Evolutionary conservation across 1,140 invertebrate genomes (phyloP).

Genomic region (Achroia grisella): DNA sequence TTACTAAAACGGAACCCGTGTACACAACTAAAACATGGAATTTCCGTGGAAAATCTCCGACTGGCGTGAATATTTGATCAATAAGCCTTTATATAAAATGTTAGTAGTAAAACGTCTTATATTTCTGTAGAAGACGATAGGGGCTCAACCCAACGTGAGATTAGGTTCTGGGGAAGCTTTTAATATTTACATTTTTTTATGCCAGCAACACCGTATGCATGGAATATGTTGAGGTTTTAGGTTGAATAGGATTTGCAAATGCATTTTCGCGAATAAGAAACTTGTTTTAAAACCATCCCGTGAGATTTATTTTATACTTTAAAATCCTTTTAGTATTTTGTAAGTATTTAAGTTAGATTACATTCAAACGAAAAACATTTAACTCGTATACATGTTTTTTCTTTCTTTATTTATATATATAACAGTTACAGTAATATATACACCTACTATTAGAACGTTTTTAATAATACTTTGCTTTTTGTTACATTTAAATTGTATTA

Average conservation of each 20-base stretch:
- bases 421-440: no score
- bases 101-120: conserved; percentile 4
- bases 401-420: no score
- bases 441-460: no score
- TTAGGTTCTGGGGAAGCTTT: conserved; percentile 4
- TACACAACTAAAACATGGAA: not conserved
- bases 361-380: no score
- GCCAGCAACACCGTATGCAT: conserved; percentile 2
- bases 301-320: no score
- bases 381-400: no score
- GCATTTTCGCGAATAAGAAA: not conserved
- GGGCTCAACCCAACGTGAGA: not conserved
- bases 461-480: no score
- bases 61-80: conserved; percentile 3
- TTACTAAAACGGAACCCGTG: not conserved
- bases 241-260: conserved; percentile 1
- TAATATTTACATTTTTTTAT: conserved; percentile 6
- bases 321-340: no score
- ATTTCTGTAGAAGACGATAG: conserved; percentile 1
- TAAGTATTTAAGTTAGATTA: no score
- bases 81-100: conserved; percentile 3
- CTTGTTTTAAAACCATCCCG: no score
- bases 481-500: no score
- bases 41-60: not conserved
- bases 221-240: not conserved